Conservation (phyloP, 2,888 invertebrate species). For the Bugulina stolonifera region DNA sequence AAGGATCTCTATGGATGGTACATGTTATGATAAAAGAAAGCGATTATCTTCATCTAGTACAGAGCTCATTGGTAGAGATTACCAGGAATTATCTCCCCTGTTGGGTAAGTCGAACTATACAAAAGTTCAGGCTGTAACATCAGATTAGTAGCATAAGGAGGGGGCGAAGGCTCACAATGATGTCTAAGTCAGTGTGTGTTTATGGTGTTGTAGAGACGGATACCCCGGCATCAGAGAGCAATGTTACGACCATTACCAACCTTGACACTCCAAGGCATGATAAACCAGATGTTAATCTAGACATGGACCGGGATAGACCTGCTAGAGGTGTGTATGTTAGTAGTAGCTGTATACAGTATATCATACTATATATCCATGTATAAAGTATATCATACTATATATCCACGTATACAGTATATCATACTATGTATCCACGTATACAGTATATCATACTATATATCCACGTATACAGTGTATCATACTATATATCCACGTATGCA, state of each 20-base stretch:
- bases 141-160: too few species aligned
- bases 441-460: background rate
- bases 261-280: conserved; percentile 1
- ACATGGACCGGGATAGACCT: conserved; percentile 12
- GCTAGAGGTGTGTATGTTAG: background rate
- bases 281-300: conserved; percentile 22
- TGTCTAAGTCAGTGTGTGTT: too few species aligned
- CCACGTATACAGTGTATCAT: background rate
- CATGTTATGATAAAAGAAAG: background rate
- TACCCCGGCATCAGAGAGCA: background rate
- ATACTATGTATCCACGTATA: background rate
- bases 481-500: background rate
- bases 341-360: background rate
- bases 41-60: background rate
- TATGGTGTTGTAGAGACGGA: background rate
- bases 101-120: background rate
- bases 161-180: too few species aligned
- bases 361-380: background rate
- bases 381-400: background rate
- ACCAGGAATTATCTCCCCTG: background rate
- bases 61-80: background rate
- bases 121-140: too few species aligned
- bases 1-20: background rate
- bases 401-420: background rate
- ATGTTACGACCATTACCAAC: background rate